These are phyloP conservation scores for Cyphotilapia sp. DNA, from an alignment of 2,113 vertebrate species.

Conservation along the genomic window DNA sequence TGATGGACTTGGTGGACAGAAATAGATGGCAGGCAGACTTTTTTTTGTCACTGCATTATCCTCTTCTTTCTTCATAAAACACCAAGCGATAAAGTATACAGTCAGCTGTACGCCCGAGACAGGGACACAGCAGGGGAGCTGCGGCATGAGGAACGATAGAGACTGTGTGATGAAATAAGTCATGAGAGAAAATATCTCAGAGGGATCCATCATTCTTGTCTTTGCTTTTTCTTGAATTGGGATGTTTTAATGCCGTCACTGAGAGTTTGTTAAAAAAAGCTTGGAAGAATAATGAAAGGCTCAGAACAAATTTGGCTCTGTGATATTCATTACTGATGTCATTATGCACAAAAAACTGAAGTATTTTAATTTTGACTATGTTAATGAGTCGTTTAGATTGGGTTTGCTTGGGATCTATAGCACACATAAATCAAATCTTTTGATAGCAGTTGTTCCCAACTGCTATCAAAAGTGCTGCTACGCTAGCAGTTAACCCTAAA, in stretches of 20 bases:
- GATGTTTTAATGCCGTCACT: not conserved
- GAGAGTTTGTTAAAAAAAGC: not conserved
- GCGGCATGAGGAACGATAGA: not conserved
- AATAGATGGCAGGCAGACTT: not conserved
- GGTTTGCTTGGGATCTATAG: not conserved
- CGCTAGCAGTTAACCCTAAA: not conserved
- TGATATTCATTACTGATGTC: not conserved
- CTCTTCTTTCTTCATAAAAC: not conserved
- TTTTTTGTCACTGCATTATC: not conserved
- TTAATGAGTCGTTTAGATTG: not conserved
- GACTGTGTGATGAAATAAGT: not conserved
- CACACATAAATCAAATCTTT: not conserved
- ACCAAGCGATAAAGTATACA: not conserved
- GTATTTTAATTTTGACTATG: not conserved
- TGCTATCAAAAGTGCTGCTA: not conserved
- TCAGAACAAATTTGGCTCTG: not conserved
- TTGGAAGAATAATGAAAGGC: not conserved
- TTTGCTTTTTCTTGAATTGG: not conserved
- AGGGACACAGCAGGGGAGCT: conserved; percentile 2
- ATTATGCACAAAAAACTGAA: not conserved
- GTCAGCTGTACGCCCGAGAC: not conserved
- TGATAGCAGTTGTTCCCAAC: not conserved
- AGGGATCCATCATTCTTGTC: not conserved
- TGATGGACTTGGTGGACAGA: conserved; percentile 5
- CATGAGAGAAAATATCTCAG: not conserved